Conservation (phyloP, 2,113 vertebrate species). For the Cervus canadensis region DNA sequence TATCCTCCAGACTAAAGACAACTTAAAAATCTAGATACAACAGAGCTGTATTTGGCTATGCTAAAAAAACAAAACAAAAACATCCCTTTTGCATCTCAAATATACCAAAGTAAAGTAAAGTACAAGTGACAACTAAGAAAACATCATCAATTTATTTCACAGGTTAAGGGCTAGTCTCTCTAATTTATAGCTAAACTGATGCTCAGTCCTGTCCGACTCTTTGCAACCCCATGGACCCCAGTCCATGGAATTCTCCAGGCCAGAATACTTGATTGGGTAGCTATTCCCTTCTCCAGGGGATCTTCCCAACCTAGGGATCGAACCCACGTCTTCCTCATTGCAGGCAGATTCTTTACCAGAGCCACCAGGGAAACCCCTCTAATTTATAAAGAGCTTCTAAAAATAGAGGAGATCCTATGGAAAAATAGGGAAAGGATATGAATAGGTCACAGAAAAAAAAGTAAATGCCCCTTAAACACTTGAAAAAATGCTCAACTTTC, state of each 20-base stretch:
- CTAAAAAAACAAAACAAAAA: neutral
- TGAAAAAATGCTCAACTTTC: neutral
- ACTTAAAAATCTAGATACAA: neutral
- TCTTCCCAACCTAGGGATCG: neutral
- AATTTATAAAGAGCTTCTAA: neutral
- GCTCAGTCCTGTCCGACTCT: neutral
- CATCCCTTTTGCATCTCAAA: neutral
- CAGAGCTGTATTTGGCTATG: neutral
- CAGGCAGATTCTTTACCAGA: neutral
- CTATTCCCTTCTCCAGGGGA: neutral
- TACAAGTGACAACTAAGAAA: neutral
- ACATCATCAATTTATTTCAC: neutral
- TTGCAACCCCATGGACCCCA: neutral
- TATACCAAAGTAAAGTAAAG: neutral
- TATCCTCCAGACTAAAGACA: neutral
- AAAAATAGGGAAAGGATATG: neutral
- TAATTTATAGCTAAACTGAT: neutral
- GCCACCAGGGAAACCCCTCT: neutral
- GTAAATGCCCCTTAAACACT: neutral
- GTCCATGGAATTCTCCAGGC: neutral
- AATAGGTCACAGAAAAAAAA: neutral
- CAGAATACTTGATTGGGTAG: neutral
- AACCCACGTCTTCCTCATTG: neutral
- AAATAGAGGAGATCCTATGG: neutral
- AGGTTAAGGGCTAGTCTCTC: neutral